Conservation (phyloP, 2,888 invertebrate genomes). For the Luperina nickerlii region DNA sequence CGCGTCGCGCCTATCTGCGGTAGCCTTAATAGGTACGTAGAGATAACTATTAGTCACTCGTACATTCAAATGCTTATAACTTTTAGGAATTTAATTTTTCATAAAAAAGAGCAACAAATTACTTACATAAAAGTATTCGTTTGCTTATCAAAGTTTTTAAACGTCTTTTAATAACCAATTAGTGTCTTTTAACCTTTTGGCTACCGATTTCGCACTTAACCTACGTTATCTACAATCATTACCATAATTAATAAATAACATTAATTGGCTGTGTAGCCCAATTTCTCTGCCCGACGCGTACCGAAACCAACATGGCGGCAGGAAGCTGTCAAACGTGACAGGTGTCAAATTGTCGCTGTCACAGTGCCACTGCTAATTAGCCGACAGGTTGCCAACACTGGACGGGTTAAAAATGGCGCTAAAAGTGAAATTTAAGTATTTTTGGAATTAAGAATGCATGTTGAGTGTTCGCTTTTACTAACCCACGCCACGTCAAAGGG, state of each 20-base stretch:
- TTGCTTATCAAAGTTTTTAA: not conserved
- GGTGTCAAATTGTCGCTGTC: slow-evolving; percentile 68
- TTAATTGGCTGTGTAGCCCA: slow-evolving; percentile 49
- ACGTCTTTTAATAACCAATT: slow-evolving; percentile 16
- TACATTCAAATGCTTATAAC: no score
- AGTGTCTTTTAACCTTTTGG: not conserved
- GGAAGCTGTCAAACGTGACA: slow-evolving; percentile 68
- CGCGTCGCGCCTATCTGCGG: no score
- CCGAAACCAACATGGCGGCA: slow-evolving; percentile 54
- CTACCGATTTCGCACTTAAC: slow-evolving; percentile 33
- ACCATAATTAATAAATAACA: slow-evolving; percentile 43
- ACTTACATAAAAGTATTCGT: no score
- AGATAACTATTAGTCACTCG: no score
- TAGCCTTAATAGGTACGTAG: no score
- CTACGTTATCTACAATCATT: slow-evolving; percentile 22
- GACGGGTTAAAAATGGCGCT: slow-evolving; percentile 51
- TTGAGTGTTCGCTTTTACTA: slow-evolving; percentile 33
- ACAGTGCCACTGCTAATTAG: slow-evolving; percentile 62
- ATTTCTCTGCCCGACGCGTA: slow-evolving; percentile 50
- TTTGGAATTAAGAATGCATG: slow-evolving; percentile 42
- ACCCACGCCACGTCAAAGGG: slow-evolving; percentile 2
- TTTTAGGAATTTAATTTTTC: not conserved
- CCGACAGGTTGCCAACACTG: slow-evolving; percentile 38
- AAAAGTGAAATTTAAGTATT: slow-evolving; percentile 56
- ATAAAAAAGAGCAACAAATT: not conserved